Percentiles rank a stretch among this genome's conserved stretches.
Conservation (phyloP, 2,797 vertebrate genomes). For the Parotocinclus haroldoi region DNA sequence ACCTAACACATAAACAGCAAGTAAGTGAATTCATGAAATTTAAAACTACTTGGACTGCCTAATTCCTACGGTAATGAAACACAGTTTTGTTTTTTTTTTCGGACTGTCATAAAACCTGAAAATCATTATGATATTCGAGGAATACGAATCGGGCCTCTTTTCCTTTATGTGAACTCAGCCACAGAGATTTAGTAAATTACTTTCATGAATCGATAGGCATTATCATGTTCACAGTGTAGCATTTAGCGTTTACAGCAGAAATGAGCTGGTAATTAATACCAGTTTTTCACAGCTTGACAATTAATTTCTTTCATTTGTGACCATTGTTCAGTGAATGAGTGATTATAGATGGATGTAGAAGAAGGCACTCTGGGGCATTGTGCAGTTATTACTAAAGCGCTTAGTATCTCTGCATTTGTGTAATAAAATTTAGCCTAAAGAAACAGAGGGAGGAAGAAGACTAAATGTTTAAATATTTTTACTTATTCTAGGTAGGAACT, state of each 20-base stretch:
- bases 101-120: too few relatives aligned
- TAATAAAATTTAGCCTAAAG: slow-evolving; percentile 4
- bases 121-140: too few relatives aligned
- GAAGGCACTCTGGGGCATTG: slow-evolving; percentile 34
- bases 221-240: slow-evolving; percentile 31
- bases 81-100: too few relatives aligned
- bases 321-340: slow-evolving; percentile 28
- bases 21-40: too few relatives aligned
- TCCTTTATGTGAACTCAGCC: neutral
- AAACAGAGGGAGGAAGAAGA: slow-evolving; percentile 19
- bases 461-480: neutral
- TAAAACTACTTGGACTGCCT: too few relatives aligned
- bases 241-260: slow-evolving; percentile 32
- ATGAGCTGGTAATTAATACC: slow-evolving; percentile 40
- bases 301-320: slow-evolving; percentile 33
- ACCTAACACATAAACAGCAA: too few relatives aligned
- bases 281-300: slow-evolving; percentile 27
- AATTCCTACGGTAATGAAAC: too few relatives aligned
- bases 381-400: slow-evolving; percentile 41
- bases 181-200: slow-evolving; percentile 28
- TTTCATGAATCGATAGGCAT: slow-evolving; percentile 27
- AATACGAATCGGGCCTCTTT: neutral
- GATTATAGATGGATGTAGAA: slow-evolving; percentile 43
- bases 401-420: slow-evolving; percentile 22
- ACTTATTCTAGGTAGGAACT: too few relatives aligned